Conservation (phyloP, 2,113 vertebrate species). For the Trogon melanurus region DNA sequence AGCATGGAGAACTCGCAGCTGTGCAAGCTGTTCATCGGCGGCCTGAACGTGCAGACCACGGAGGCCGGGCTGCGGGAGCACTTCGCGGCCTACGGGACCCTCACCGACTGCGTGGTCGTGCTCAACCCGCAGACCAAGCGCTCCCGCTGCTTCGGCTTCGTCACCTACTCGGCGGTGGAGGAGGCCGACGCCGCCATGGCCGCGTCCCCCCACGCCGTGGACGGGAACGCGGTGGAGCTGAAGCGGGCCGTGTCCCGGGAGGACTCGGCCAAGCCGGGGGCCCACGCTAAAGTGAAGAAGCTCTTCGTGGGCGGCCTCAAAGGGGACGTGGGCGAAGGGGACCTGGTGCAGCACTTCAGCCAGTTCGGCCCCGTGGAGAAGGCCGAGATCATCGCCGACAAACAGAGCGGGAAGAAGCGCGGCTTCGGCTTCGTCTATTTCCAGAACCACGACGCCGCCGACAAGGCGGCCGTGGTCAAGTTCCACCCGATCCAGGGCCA, state of each 20-base stretch:
- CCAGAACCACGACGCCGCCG: conserved; percentile 91
- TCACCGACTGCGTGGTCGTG: conserved; percentile 90
- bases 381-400: conserved; percentile 95
- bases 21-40: conserved; percentile 96
- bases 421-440: conserved; percentile 98
- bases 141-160: conserved; percentile 94
- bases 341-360: conserved; percentile 89
- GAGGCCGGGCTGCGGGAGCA: conserved; percentile 92
- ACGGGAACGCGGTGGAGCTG: conserved; percentile 91
- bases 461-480: conserved; percentile 94
- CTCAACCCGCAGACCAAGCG: conserved; percentile 88
- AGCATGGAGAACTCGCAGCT: conserved; percentile 90
- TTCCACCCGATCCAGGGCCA: conserved; percentile 92
- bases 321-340: conserved; percentile 90
- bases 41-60: conserved; percentile 94
- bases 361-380: conserved; percentile 94
- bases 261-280: conserved; percentile 91
- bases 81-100: conserved; percentile 93
- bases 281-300: conserved; percentile 96
- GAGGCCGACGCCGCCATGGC: conserved; percentile 94
- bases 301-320: conserved; percentile 95
- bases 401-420: conserved; percentile 92
- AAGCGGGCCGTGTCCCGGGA: conserved; percentile 93
- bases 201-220: conserved; percentile 91
- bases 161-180: conserved; percentile 90